Conservation (phyloP, 2,113 vertebrate species). For the Esox niger region DNA sequence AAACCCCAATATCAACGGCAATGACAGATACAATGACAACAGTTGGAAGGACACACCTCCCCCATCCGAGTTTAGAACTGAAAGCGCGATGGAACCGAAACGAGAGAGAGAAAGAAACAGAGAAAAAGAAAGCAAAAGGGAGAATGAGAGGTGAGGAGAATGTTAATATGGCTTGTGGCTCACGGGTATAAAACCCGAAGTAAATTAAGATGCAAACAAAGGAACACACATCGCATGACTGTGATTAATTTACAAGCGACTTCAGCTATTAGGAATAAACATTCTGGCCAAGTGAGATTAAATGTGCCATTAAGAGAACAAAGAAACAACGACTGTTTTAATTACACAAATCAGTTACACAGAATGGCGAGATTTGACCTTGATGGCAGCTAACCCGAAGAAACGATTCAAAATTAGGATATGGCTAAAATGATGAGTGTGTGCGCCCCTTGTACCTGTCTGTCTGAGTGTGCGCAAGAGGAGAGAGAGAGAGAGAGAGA, state of each 20-base stretch:
- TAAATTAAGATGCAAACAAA: constrained; percentile 49
- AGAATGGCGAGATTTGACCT: constrained; percentile 22
- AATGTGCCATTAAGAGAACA: constrained; percentile 37
- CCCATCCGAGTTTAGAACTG: constrained; percentile 25
- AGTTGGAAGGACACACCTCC: constrained; percentile 37
- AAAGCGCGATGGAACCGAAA: background rate
- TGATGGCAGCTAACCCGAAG: constrained; percentile 8
- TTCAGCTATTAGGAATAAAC: constrained; percentile 23
- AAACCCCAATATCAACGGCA: constrained; percentile 8
- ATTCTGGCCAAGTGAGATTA: constrained; percentile 43
- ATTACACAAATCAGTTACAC: constrained; percentile 35
- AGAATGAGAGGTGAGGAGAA: constrained; percentile 2
- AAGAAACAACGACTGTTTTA: constrained; percentile 35
- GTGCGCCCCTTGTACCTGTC: background rate
- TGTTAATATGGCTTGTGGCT: constrained; percentile 35
- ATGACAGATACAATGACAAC: constrained; percentile 23
- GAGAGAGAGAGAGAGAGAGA: too few species aligned
- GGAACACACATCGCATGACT: constrained; percentile 17
- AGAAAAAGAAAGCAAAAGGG: background rate
- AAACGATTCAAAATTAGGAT: too few species aligned
- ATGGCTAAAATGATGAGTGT: background rate
- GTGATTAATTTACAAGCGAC: constrained; percentile 37
- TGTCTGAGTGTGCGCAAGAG: constrained; percentile 2
- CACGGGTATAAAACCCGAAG: constrained; percentile 24
- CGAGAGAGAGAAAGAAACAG: background rate